Evolutionary conservation across 2,797 vertebrate species (phyloP).

Genomic region (Lepilemur ruficaudatus): DNA sequence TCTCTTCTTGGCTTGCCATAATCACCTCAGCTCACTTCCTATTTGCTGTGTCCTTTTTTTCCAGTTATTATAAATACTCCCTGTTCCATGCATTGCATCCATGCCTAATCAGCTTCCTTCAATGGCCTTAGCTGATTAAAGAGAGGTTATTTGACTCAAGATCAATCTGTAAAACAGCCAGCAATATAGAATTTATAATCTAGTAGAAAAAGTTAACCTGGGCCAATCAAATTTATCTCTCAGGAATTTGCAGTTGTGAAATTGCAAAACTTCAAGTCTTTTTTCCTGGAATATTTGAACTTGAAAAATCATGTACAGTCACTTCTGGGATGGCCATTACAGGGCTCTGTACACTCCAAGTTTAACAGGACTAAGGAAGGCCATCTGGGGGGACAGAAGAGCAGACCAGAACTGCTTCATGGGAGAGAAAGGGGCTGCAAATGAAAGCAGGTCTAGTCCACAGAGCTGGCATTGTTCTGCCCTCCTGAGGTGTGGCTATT

Average conservation of each 20-base stretch:
- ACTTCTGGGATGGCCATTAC: slow-evolving; percentile 30
- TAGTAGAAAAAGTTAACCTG: background rate
- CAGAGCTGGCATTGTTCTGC: slow-evolving; percentile 30
- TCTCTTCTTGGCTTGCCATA: background rate
- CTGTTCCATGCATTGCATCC: background rate
- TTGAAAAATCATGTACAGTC: background rate
- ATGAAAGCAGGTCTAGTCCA: background rate
- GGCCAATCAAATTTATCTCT: background rate
- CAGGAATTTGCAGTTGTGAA: slow-evolving; percentile 7
- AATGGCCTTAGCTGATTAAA: background rate
- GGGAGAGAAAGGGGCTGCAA: background rate
- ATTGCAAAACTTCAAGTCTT: background rate
- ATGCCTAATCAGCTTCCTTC: background rate
- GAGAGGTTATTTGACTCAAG: background rate
- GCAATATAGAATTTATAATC: background rate
- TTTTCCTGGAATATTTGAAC: slow-evolving; percentile 23
- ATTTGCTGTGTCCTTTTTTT: background rate
- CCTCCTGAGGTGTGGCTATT: background rate
- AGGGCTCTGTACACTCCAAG: background rate
- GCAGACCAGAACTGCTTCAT: background rate
- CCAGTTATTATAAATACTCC: background rate
- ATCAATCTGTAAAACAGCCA: background rate
- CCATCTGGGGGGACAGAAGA: background rate
- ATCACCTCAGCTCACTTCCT: background rate
- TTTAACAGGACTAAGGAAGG: background rate